These are phyloP conservation scores for Cotesia typhae DNA, from an alignment of 1,140 invertebrate species.

Conservation along the genomic window DNA sequence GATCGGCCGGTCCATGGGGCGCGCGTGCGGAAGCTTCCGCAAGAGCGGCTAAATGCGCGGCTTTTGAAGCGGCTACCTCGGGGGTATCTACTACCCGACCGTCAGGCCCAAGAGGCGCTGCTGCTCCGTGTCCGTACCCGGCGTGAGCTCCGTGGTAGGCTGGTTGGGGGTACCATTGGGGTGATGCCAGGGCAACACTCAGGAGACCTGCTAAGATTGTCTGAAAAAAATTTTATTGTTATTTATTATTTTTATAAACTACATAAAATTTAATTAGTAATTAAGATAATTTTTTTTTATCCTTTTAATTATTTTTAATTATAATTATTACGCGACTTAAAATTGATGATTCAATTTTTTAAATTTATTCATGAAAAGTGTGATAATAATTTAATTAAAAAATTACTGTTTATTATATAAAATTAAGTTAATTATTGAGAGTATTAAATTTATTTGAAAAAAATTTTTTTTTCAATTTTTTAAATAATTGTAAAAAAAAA, in stretches of 20 bases:
- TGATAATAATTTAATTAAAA: too few relatives aligned
- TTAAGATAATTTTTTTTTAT: too few relatives aligned
- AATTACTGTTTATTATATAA: too few relatives aligned
- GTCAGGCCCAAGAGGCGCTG: slow-evolving; percentile 66
- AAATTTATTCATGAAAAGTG: too few relatives aligned
- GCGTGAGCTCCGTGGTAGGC: slow-evolving; percentile 48
- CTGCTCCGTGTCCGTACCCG: slow-evolving; percentile 40
- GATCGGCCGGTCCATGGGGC: slow-evolving; percentile 3
- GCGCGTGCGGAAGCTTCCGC: slow-evolving; percentile 63
- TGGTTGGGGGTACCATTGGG: slow-evolving; percentile 60
- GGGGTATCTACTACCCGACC: slow-evolving; percentile 72
- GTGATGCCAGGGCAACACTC: slow-evolving; percentile 45
- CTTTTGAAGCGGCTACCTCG: slow-evolving; percentile 72
- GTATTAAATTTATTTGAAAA: too few relatives aligned
- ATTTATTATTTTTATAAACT: neutral
- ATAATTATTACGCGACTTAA: too few relatives aligned
- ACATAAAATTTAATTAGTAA: too few relatives aligned
- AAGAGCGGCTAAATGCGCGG: slow-evolving; percentile 69
- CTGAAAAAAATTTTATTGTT: slow-evolving; percentile 41
- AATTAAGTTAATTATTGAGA: too few relatives aligned
- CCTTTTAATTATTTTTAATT: too few relatives aligned
- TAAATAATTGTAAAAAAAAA: too few relatives aligned
- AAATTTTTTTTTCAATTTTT: too few relatives aligned
- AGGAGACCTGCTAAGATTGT: slow-evolving; percentile 43
- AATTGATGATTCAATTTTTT: too few relatives aligned